phyloP scores from a whole-genome alignment of 2,888 invertebrate species.

The Lithophane semibrunnea region DNA sequence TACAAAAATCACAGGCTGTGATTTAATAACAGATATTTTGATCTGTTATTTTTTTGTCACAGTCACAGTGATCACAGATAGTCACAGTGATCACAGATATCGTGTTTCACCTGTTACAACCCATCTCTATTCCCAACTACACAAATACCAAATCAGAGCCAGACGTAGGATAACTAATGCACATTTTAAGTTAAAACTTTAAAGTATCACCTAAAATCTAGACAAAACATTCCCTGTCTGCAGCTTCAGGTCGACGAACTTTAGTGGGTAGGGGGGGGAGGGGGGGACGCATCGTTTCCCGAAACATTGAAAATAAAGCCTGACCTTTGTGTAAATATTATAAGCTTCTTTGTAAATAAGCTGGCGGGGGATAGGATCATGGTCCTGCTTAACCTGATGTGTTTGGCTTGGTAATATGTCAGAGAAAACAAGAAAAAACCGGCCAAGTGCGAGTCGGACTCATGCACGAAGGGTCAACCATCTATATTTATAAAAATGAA shows the following conservation, averaged over 20 bases:
- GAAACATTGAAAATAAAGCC: conserved; percentile 72
- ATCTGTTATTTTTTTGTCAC: too few relatives aligned
- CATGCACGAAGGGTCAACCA: too few relatives aligned
- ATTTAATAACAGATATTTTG: too few relatives aligned
- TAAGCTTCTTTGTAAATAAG: conserved; percentile 50
- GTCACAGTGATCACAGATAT: too few relatives aligned
- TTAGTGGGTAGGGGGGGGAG: conserved; percentile 39
- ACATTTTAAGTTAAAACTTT: conserved; percentile 69
- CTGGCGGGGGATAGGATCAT: neutral
- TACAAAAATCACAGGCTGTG: too few relatives aligned
- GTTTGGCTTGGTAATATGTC: neutral
- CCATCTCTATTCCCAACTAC: neutral
- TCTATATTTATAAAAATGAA: too few relatives aligned
- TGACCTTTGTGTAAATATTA: conserved; percentile 61
- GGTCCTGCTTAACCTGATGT: too few relatives aligned
- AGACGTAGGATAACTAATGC: conserved; percentile 68
- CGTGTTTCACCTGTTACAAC: too few relatives aligned
- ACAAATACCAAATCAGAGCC: conserved; percentile 35
- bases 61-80: too few relatives aligned
- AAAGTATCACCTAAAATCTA: conserved; percentile 72
- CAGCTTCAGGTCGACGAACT: conserved; percentile 76
- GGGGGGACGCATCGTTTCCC: conserved; percentile 66
- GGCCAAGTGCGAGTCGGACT: too few relatives aligned
- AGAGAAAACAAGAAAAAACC: neutral
- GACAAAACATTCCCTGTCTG: conserved; percentile 70